Percentiles rank a stretch among this genome's conserved stretches.
Evolutionary conservation across 2,888 invertebrate species (phyloP).

Genomic region (Noctua comes): DNA sequence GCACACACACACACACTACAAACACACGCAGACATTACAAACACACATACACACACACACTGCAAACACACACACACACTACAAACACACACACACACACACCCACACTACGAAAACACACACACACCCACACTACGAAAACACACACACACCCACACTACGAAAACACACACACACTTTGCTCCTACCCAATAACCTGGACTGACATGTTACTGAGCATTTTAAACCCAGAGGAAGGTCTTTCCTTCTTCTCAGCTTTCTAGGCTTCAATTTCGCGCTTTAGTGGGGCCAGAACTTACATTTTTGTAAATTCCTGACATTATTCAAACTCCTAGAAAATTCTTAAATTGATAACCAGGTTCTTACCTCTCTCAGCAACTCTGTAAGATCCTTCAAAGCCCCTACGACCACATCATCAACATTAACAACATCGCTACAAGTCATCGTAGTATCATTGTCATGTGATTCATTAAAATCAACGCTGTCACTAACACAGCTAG

Average conservation of each 20-base stretch:
- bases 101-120: too few species aligned
- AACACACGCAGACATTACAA: too few species aligned
- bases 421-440: conserved; percentile 70
- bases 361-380: conserved; percentile 88
- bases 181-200: not conserved
- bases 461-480: conserved; percentile 78
- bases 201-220: not conserved
- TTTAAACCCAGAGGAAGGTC: not conserved
- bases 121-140: too few species aligned
- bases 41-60: too few species aligned
- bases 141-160: too few species aligned
- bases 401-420: conserved; percentile 82
- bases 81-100: too few species aligned
- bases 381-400: conserved; percentile 88
- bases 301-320: too few species aligned
- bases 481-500: conserved; percentile 78
- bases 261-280: too few species aligned
- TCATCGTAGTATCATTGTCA: conserved; percentile 73
- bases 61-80: too few species aligned
- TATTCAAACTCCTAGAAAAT: not conserved
- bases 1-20: too few species aligned
- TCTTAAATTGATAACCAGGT: not conserved
- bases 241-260: too few species aligned
- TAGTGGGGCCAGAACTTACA: too few species aligned
- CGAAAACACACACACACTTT: not conserved